Evolutionary conservation across 1,140 invertebrate species (phyloP).

Genomic region (Eurosta solidaginis): DNA sequence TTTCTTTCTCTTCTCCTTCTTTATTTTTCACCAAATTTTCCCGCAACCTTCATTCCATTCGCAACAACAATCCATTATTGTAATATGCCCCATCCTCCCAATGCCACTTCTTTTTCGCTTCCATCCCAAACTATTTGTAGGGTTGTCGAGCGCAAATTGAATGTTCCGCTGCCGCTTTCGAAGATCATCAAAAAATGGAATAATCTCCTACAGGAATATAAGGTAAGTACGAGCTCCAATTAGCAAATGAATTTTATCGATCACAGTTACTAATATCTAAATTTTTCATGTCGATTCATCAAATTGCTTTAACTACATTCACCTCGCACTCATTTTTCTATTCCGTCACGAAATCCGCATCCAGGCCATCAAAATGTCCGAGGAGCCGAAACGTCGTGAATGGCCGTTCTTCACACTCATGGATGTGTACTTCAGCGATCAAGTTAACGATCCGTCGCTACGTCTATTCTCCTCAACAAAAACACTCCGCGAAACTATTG

Average conservation of each 20-base stretch:
- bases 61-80: neutral
- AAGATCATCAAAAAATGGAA: slow-evolving; percentile 61
- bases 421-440: slow-evolving; percentile 60
- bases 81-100: neutral
- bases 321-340: neutral
- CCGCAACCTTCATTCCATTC: neutral
- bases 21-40: neutral
- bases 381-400: slow-evolving; percentile 59
- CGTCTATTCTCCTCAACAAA: slow-evolving; percentile 58
- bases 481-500: slow-evolving; percentile 56
- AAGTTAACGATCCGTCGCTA: slow-evolving; percentile 58
- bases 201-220: slow-evolving; percentile 59
- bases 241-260: neutral
- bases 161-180: slow-evolving; percentile 58
- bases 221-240: slow-evolving; percentile 39
- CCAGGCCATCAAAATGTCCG: slow-evolving; percentile 58
- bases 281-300: neutral
- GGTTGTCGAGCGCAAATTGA: slow-evolving; percentile 58
- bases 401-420: slow-evolving; percentile 60
- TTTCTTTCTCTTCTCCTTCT: neutral
- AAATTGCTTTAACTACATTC: neutral
- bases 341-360: neutral
- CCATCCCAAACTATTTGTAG: slow-evolving; percentile 33
- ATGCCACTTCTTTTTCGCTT: neutral
- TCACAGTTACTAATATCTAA: neutral